These are phyloP conservation scores for Folsomia candida DNA, from an alignment of 2,888 invertebrate genomes.

Conservation along the genomic window DNA sequence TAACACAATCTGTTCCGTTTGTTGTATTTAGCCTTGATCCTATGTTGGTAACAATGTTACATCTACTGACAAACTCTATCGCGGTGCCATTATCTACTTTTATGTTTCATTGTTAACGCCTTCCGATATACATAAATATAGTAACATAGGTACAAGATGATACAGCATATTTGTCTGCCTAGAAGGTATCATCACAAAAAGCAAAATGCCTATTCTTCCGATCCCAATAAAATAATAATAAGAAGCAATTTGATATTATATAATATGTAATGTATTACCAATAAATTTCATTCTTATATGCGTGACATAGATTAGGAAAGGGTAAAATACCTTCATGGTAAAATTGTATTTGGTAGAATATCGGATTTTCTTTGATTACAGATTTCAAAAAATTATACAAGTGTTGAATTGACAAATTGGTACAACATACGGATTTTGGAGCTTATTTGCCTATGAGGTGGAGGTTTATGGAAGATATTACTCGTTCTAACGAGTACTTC, in stretches of 20 bases:
- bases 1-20: too few relatives aligned
- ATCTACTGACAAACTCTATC: too few relatives aligned
- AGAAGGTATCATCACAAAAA: background rate
- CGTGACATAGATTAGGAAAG: background rate
- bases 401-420: background rate
- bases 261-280: background rate
- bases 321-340: background rate
- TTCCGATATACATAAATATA: too few relatives aligned
- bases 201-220: background rate
- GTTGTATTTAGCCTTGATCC: too few relatives aligned
- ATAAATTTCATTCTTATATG: background rate
- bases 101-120: too few relatives aligned
- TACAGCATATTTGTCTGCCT: too few relatives aligned
- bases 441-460: too few relatives aligned
- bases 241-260: background rate
- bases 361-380: background rate
- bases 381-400: background rate
- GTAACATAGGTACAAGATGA: too few relatives aligned
- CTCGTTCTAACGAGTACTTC: too few relatives aligned
- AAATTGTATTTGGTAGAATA: background rate
- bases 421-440: background rate
- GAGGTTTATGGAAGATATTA: too few relatives aligned
- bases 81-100: too few relatives aligned
- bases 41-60: too few relatives aligned
- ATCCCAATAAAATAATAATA: background rate